Evolutionary conservation across 2,113 vertebrate species (phyloP), one percentile per base, ranked within the genome.

Genomic region (Antechinus flavipes): DNA sequence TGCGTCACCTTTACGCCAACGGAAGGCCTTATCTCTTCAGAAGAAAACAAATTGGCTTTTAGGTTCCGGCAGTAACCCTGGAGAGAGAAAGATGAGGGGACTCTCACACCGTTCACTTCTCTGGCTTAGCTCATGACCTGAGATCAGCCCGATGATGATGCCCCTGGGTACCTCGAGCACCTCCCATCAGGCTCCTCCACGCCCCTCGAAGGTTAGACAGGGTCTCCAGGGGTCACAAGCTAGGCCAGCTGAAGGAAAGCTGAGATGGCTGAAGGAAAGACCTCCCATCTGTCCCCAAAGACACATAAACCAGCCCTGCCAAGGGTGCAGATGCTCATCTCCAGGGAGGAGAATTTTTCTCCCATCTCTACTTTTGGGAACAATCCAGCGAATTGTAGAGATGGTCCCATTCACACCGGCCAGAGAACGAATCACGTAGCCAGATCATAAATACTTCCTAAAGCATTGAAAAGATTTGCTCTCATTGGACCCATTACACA

Each of bases 1-100:
- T 92, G 95, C 94, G 93, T 55, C 4, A 23, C n/a, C 91, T 93
- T 95, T 96, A 35, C 22, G 7, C 49, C 56, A 96, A 58, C 76
- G 76, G 53, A 92, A 55, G 12, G 12, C 0, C 91, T 23, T 84
- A 90, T 94, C 7, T 93, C 22, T 50, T 90, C 11, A 50, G 46
- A 16, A 49, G 49, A 25, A 90, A 50, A 49, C 46, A 50, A 90
- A 49, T 90, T 90, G 89, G 89, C 89, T 50, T 90, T 50, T 90
- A 50, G 47, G 24, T 90, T 49, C 27, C 50, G 89, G 47, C 46
- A 50, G 42, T 47, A 46, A 25, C 89, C 25, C 42, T 50, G 89
- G 9, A 50, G 89, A 90, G 24, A 49, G 24, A 25, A 90, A 90
- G 46, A 90, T 14, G 49, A 90, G 50, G 50, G 46, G 89, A 26